Evolutionary conservation across 2,797 vertebrate species (phyloP), one percentile per base, ranked within the genome.

Genomic region (Mycteria americana): DNA sequence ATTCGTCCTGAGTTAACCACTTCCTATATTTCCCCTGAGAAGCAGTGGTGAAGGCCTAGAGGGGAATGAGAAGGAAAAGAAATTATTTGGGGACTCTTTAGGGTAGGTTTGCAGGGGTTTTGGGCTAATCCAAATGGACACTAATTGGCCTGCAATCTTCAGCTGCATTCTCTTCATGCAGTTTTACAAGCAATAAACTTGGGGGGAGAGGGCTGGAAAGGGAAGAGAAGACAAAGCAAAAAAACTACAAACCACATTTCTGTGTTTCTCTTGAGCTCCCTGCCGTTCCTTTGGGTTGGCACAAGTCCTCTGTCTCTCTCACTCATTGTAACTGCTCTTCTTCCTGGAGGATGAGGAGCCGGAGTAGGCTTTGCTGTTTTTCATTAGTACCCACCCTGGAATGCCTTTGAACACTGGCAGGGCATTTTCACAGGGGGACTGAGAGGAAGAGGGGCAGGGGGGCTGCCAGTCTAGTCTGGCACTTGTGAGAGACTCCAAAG

Each of bases 121-220:
- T 85, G 57, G n/a, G 43, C 51, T 95, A 83, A 95, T 89, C 77
- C 51, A 74, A 85, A 91, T 62, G 74, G 62, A 80, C 33, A 13
- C 28, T 87, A 89, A 90, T 43, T 93, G 67, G 59, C 50, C 64
- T 62, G 74, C 72, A 57, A 25, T 91, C 54, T 92, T 96, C 46
- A 87, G 23, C 65, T 84, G 30, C 2, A 6, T 86, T 94, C 57
- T 87, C 48, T 82, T 91, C 24, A 21, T 54, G 68, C 41, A 56
- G 31, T 80, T 96, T 94, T 92, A 80, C 64, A 80, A 74, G 45
- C 39, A 78, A 30, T 89, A 85, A 86, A 91, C 25, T 65, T 79
- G 51, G 11, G 54, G 31, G 14, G 12, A 3, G 5, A 11, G 30
- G 39, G 27, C 21, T 50, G 21, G 45, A 78, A 37, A 53, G 27